Conservation (phyloP, 2,888 invertebrate genomes). For the Lepidochitona cinerea region DNA sequence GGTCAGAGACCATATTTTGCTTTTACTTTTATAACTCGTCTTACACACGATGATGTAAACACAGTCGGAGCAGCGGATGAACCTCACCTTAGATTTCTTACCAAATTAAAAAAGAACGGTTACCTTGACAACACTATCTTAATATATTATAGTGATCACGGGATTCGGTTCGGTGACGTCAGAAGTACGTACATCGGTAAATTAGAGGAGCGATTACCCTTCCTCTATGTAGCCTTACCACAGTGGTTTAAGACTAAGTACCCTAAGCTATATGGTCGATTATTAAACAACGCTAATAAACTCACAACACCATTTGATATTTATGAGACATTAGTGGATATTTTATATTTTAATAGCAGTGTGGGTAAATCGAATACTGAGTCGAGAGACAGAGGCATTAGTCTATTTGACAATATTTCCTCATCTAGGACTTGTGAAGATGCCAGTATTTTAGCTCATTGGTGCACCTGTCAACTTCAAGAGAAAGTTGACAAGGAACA, state of each 20-base stretch:
- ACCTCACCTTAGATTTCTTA: constrained; percentile 76
- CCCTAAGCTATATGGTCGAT: constrained; percentile 77
- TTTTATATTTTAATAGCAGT: constrained; percentile 65
- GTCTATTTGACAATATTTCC: constrained; percentile 84
- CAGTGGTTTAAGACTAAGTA: constrained; percentile 79
- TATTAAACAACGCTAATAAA: constrained; percentile 77
- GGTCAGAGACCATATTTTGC: constrained; percentile 79
- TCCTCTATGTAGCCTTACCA: constrained; percentile 82
- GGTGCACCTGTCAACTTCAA: constrained; percentile 88
- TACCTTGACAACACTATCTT: constrained; percentile 42
- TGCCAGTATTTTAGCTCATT: constrained; percentile 86
- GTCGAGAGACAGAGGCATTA: constrained; percentile 66
- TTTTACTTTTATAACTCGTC: constrained; percentile 86
- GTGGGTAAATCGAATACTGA: constrained; percentile 57
- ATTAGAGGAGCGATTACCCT: constrained; percentile 89
- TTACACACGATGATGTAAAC: constrained; percentile 88
- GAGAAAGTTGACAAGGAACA: constrained; percentile 75
- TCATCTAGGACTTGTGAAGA: constrained; percentile 81
- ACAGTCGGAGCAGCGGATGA: constrained; percentile 82
- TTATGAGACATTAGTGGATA: constrained; percentile 82
- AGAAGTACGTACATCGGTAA: constrained; percentile 82
- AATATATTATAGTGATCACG: constrained; percentile 84
- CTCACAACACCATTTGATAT: constrained; percentile 88
- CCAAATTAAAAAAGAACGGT: constrained; percentile 61
- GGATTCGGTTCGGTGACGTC: constrained; percentile 87